These are phyloP conservation scores for Sphaerophoria rueppellii DNA, from an alignment of 2,888 invertebrate genomes.

Conservation along the genomic window DNA sequence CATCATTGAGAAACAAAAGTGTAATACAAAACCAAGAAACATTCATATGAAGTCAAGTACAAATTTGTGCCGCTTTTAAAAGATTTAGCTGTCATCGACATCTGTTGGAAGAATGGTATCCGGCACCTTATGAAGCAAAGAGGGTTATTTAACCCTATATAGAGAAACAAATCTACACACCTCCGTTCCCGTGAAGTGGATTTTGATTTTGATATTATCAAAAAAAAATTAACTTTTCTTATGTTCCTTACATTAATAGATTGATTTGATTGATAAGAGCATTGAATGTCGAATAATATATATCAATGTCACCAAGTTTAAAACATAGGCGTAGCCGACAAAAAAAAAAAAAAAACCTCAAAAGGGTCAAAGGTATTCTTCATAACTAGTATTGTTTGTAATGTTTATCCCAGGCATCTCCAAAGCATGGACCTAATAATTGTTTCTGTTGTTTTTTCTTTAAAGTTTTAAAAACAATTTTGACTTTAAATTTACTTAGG, in stretches of 20 bases:
- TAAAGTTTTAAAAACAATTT: too few relatives aligned
- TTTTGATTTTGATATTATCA: too few relatives aligned
- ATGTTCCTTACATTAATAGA: too few relatives aligned
- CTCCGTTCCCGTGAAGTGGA: too few relatives aligned
- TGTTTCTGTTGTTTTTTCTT: conserved; percentile 16
- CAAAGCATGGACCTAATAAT: not conserved
- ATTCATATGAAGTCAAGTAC: conserved; percentile 59
- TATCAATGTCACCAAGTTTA: too few relatives aligned
- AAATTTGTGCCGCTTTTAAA: conserved; percentile 42
- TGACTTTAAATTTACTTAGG: conserved; percentile 55
- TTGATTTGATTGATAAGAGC: too few relatives aligned
- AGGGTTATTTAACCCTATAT: not conserved
- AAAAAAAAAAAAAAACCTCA: too few relatives aligned
- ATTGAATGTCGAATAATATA: too few relatives aligned
- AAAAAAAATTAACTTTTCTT: too few relatives aligned
- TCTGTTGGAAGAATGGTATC: conserved; percentile 37
- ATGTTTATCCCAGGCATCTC: conserved; percentile 51
- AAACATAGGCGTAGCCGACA: too few relatives aligned
- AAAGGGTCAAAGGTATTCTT: not conserved
- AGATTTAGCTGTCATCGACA: conserved; percentile 63
- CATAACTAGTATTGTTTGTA: conserved; percentile 24
- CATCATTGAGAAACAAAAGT: not conserved
- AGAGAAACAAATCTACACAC: not conserved
- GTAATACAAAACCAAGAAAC: conserved; percentile 31
- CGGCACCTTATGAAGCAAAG: not conserved